These are phyloP conservation scores for Bombyx mandarina DNA, from an alignment of 1,140 invertebrate species.

Conservation along the genomic window DNA sequence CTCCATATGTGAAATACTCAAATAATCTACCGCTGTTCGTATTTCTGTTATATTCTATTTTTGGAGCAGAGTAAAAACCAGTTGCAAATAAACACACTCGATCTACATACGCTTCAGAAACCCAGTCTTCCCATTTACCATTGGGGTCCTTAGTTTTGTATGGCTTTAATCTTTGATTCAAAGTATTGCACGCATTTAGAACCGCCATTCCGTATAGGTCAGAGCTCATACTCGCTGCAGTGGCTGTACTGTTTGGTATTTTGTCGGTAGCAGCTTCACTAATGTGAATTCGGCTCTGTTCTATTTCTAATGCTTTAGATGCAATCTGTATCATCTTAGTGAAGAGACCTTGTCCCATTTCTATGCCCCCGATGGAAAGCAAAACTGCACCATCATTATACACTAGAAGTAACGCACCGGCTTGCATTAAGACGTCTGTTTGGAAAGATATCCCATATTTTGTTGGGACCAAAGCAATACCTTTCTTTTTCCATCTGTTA, in stretches of 20 bases:
- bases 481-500: slow-evolving; percentile 72
- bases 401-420: slow-evolving; percentile 70
- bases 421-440: slow-evolving; percentile 49
- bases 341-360: slow-evolving; percentile 81
- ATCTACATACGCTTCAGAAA: slow-evolving; percentile 73
- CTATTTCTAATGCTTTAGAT: slow-evolving; percentile 69
- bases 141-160: slow-evolving; percentile 69
- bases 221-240: slow-evolving; percentile 77
- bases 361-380: slow-evolving; percentile 76
- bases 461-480: slow-evolving; percentile 64
- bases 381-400: slow-evolving; percentile 76
- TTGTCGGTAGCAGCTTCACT: slow-evolving; percentile 77
- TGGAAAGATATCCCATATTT: slow-evolving; percentile 64
- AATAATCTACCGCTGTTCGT: slow-evolving; percentile 60
- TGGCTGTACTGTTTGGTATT: slow-evolving; percentile 78
- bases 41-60: slow-evolving; percentile 68
- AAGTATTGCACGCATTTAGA: slow-evolving; percentile 73
- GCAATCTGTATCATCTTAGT: slow-evolving; percentile 76
- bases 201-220: slow-evolving; percentile 81
- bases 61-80: slow-evolving; percentile 72
- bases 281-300: slow-evolving; percentile 74
- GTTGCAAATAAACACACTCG: slow-evolving; percentile 74
- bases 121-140: slow-evolving; percentile 76
- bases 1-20: slow-evolving; percentile 72
- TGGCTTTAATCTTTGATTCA: slow-evolving; percentile 72